phyloP scores from a whole-genome alignment of 1,140 invertebrate genomes.

The Lanistes nyassanus region DNA sequence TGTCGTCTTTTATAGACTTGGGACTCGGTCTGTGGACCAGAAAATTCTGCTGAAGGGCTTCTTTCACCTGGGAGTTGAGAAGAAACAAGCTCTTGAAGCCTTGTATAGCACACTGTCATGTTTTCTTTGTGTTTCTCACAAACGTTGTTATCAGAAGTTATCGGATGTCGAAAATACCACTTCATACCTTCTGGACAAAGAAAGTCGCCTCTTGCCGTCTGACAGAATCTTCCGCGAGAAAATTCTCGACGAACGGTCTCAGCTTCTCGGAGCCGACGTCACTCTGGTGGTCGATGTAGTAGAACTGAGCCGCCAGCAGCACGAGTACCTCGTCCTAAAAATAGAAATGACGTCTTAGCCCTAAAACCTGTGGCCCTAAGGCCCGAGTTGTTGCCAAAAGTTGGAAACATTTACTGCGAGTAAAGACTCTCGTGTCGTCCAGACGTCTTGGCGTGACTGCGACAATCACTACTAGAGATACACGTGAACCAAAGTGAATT shows the following conservation, averaged over 20 bases:
- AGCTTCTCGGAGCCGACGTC: conserved; percentile 35
- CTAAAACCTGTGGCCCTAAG: too few species aligned
- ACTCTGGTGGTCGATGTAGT: conserved; percentile 40
- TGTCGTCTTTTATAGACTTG: conserved; percentile 37
- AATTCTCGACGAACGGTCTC: conserved; percentile 33
- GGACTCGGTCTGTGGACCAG: conserved; percentile 26
- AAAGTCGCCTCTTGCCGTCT: conserved; percentile 20
- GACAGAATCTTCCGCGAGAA: conserved; percentile 34
- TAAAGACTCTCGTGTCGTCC: too few species aligned
- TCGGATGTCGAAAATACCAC: background rate
- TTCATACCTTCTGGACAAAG: conserved; percentile 31
- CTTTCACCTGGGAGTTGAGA: conserved; percentile 18
- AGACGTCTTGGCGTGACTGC: too few species aligned
- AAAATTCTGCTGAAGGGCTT: conserved; percentile 41
- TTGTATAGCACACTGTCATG: too few species aligned
- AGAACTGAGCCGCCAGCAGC: conserved; percentile 42
- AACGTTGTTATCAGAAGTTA: too few species aligned
- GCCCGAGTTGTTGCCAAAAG: too few species aligned
- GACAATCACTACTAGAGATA: too few species aligned
- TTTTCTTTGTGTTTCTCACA: too few species aligned
- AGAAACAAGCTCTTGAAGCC: too few species aligned
- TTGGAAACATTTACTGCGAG: too few species aligned
- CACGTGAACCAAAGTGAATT: too few species aligned
- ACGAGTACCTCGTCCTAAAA: conserved; percentile 47
- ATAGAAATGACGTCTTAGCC: conserved; percentile 1